Percentiles rank a stretch among this genome's conserved stretches.
Evolutionary conservation across 2,797 vertebrate species (phyloP).

Genomic region (Cacajao melanocephalus): DNA sequence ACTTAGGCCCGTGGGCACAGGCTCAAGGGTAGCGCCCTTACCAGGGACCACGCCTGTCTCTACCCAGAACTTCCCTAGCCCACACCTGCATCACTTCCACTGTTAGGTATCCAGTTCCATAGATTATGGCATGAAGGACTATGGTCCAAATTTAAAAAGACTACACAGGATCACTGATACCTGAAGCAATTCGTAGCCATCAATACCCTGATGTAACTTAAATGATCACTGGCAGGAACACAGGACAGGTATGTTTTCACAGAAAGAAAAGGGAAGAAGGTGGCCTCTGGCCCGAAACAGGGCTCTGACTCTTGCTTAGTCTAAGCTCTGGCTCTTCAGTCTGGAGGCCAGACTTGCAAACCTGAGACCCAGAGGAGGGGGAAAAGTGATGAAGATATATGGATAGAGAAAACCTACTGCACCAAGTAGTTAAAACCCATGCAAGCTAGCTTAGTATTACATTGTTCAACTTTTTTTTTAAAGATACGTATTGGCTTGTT

Average conservation of each 20-base stretch:
- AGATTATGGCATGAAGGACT: background rate
- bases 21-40: background rate
- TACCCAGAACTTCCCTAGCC: background rate
- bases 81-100: background rate
- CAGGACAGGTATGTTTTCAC: background rate
- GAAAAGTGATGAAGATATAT: background rate
- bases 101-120: background rate
- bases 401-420: background rate
- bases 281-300: background rate
- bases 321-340: background rate
- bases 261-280: background rate
- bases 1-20: background rate
- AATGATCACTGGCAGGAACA: background rate
- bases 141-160: background rate
- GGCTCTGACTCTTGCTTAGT: slow-evolving; percentile 1
- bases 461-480: background rate
- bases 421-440: background rate
- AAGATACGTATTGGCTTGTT: slow-evolving; percentile 5
- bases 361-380: background rate
- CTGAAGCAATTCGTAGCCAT: background rate
- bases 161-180: background rate
- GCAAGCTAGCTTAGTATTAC: background rate
- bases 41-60: background rate
- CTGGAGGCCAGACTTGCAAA: background rate
- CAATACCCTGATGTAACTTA: background rate